These are phyloP conservation scores for Pocillopora verrucosa DNA, from an alignment of 64 coral and sea anemone species.

Conservation along the genomic window DNA sequence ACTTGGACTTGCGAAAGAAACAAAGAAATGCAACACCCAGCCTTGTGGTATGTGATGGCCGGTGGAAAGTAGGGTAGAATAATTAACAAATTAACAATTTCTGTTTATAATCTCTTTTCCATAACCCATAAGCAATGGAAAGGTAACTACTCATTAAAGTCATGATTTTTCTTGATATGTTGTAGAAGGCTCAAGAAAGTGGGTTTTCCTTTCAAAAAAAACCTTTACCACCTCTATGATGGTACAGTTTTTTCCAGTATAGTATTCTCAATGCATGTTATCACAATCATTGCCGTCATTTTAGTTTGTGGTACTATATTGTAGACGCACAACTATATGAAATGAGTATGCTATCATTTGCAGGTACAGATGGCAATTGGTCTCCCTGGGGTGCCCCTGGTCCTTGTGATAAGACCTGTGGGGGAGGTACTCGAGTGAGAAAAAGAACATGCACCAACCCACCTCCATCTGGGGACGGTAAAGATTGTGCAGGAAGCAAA, in stretches of 20 bases:
- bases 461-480: conserved; percentile 1
- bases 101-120: too few relatives aligned
- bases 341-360: neutral
- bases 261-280: too few relatives aligned
- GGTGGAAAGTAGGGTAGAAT: too few relatives aligned
- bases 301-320: neutral
- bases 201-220: too few relatives aligned
- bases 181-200: too few relatives aligned
- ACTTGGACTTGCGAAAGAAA: neutral
- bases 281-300: neutral
- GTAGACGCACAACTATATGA: too few relatives aligned
- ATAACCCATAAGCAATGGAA: too few relatives aligned
- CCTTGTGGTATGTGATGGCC: neutral
- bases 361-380: conserved; percentile 28
- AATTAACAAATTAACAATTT: too few relatives aligned
- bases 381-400: conserved; percentile 42
- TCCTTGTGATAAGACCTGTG: conserved; percentile 54
- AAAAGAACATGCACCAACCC: conserved; percentile 43
- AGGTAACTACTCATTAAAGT: too few relatives aligned
- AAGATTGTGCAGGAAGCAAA: neutral
- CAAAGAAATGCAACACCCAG: neutral
- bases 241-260: too few relatives aligned
- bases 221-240: too few relatives aligned
- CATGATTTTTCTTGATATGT: too few relatives aligned
- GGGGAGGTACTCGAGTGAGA: conserved; percentile 18